Evolutionary conservation across 1,140 invertebrate genomes (phyloP), one percentile per base, ranked within the genome.

Genomic region (Triops longicaudatus): DNA sequence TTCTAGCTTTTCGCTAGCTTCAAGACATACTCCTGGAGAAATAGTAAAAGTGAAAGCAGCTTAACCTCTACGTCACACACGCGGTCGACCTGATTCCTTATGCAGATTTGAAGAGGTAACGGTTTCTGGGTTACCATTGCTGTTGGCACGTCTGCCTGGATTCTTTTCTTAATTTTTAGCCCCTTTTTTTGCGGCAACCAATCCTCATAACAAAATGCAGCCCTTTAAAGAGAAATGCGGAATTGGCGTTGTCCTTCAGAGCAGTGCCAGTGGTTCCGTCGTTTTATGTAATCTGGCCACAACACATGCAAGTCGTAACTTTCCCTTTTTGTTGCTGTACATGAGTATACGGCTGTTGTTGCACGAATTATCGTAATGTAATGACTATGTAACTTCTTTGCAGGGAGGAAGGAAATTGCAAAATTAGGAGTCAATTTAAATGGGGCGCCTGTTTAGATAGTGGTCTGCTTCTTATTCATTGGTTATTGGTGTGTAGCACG

Each of bases 41-140:
- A 63, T 63, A 63, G 50, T 63, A 63, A 63, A 63, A 63, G 50
- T 63, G 50, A 63, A 63, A 63, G 50, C 50, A 63, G 50, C 50
- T 63, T 63, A 63, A 63, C 50, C 50, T 63, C 50, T 63, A 63
- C 50, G 50, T 63, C 50, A 63, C 50, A 63, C 50, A 63, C 50
- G n/a, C 50, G 14, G 50, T 14, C 50, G 50, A 63, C 50, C 50
- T 63, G 50, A 63, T 63, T 63, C 22, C 22, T 22, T 63, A 63
- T 63, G 50, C n/a, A 22, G 50, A 63, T 63, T 63, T 63, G 50
- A 6, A 63, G 50, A 63, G 22, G 50, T 63, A 63, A 63, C 3
- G 50, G 50, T 63, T 63, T 63, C 22, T n/a, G 14, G 50, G 50
- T 63, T 63, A 63, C 4, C 50, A 37, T 7, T 37, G 31, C 50